Conservation (phyloP, 2,797 vertebrate species). For the Clarias laeviceps region DNA sequence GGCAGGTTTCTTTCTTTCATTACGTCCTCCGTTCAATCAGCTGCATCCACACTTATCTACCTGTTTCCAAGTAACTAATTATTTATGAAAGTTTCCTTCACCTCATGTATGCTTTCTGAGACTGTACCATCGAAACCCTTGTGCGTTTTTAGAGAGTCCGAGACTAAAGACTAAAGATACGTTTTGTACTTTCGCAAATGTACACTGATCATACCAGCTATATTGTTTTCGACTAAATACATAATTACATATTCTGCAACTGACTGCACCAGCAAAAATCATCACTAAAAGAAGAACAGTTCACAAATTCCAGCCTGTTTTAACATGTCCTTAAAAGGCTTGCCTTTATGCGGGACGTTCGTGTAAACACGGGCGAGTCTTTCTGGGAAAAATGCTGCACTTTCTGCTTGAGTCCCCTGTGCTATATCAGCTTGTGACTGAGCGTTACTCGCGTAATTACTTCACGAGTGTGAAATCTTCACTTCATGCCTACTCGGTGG, state of each 20-base stretch:
- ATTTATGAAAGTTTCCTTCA: neutral
- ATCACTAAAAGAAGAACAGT: too few relatives aligned
- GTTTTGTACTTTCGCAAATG: neutral
- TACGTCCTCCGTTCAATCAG: neutral
- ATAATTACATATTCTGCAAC: neutral
- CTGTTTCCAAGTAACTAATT: neutral
- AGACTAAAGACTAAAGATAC: neutral
- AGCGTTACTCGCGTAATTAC: conserved; percentile 12
- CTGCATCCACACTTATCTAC: neutral
- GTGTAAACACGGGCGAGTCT: neutral
- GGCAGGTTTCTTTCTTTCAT: neutral
- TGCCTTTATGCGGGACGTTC: neutral
- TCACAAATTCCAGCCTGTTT: neutral
- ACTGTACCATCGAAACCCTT: neutral
- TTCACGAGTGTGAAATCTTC: conserved; percentile 18
- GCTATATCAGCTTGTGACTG: conserved; percentile 1
- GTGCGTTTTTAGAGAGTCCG: neutral
- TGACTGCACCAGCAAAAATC: too few relatives aligned
- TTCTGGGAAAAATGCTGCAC: neutral
- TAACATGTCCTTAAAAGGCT: neutral
- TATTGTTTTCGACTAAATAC: neutral
- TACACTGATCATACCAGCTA: neutral
- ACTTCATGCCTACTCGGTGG: conserved; percentile 10
- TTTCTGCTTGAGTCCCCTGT: neutral
- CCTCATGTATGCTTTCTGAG: neutral